phyloP scores from a whole-genome alignment of 2,888 invertebrate genomes.

The Ashinkailepas kermadecensis region DNA sequence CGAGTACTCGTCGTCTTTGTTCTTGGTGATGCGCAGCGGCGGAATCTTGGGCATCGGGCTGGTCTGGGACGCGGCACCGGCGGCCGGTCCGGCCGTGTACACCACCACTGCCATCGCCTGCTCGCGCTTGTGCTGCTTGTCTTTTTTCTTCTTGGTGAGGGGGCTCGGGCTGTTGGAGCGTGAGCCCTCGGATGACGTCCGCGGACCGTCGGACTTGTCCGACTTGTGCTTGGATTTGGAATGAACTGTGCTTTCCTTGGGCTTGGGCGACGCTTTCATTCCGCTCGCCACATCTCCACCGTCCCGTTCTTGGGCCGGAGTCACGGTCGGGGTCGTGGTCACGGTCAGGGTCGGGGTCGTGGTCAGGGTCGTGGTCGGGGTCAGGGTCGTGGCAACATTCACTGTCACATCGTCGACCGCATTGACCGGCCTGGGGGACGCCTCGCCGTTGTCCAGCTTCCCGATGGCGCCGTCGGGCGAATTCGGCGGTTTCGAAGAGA shows the following conservation, averaged over 20 bases:
- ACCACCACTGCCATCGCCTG: background rate
- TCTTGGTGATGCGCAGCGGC: slow-evolving; percentile 19
- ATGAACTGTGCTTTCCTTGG: background rate
- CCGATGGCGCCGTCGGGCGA: no score
- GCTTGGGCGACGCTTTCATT: background rate
- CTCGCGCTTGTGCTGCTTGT: background rate
- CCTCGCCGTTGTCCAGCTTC: background rate
- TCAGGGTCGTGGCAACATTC: background rate
- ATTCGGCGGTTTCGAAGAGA: no score
- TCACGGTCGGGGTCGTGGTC: no score
- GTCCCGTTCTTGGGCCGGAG: background rate
- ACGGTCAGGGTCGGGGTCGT: no score
- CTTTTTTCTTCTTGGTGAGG: slow-evolving; percentile 4
- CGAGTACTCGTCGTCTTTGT: slow-evolving; percentile 14
- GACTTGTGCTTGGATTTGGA: background rate
- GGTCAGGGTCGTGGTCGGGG: no score
- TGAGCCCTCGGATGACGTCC: background rate
- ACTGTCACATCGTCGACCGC: background rate
- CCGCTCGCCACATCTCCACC: background rate
- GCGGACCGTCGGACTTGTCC: background rate
- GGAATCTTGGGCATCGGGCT: slow-evolving; percentile 15
- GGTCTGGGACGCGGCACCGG: background rate
- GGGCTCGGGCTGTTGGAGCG: background rate
- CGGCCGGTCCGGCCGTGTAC: background rate
- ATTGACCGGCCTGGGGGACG: background rate